Conservation (phyloP, 2,113 vertebrate genomes). For the Pionites leucogaster region DNA sequence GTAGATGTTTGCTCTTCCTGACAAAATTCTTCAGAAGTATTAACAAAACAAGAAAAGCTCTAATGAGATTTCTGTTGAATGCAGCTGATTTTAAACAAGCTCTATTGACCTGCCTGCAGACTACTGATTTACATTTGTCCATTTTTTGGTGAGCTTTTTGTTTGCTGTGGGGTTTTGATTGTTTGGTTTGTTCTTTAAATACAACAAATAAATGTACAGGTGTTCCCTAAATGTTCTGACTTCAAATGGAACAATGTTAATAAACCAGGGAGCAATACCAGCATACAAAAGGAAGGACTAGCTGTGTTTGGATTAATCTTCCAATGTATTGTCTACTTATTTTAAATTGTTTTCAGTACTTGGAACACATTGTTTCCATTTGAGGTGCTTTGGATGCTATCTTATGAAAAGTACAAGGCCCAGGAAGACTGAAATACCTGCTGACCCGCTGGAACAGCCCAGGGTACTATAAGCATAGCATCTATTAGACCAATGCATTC, state of each 20-base stretch:
- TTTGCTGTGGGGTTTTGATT: background rate
- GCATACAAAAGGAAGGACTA: background rate
- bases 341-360: background rate
- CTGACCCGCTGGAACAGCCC: background rate
- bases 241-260: background rate
- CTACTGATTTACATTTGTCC: background rate
- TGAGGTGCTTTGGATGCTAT: background rate
- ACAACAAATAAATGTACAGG: background rate
- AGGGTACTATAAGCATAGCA: background rate
- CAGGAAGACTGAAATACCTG: background rate
- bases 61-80: background rate
- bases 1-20: background rate
- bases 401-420: background rate
- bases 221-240: background rate
- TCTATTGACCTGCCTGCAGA: background rate
- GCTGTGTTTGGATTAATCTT: background rate
- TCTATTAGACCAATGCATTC: background rate
- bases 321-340: background rate
- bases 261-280: background rate
- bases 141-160: background rate
- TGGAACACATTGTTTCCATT: background rate
- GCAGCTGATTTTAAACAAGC: background rate
- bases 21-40: background rate
- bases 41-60: background rate
- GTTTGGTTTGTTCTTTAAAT: background rate